These are phyloP conservation scores for Lobophora halterata DNA, from an alignment of 2,888 invertebrate species.

Conservation along the genomic window DNA sequence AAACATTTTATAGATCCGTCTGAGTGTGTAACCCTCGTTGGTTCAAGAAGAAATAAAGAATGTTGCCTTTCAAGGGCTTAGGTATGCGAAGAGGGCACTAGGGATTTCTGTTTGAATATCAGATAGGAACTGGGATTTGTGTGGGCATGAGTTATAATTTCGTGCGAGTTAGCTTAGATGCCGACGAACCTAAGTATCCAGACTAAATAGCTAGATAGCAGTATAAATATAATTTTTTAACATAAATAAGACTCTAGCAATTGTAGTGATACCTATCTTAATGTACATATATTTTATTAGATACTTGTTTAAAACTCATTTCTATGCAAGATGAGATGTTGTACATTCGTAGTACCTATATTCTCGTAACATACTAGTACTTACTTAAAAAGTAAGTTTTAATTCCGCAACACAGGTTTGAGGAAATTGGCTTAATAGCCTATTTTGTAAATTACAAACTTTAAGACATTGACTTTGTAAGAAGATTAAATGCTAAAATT, in stretches of 20 bases:
- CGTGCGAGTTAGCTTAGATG: too few relatives aligned
- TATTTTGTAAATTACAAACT: slow-evolving; percentile 44
- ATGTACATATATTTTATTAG: too few relatives aligned
- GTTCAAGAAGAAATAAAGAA: slow-evolving; percentile 6
- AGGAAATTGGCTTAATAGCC: slow-evolving; percentile 34
- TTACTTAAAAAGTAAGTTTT: too few relatives aligned
- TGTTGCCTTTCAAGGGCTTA: slow-evolving; percentile 4
- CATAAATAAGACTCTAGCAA: slow-evolving; percentile 3
- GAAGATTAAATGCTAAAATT: slow-evolving; percentile 45
- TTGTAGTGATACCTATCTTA: slow-evolving; percentile 10
- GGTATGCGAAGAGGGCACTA: slow-evolving; percentile 8
- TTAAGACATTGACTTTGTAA: slow-evolving; percentile 42
- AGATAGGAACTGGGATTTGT: slow-evolving; percentile 15
- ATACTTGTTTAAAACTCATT: too few relatives aligned
- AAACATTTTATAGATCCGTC: slow-evolving; percentile 2
- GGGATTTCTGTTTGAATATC: slow-evolving; percentile 18
- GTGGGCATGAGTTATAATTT: slow-evolving; percentile 13
- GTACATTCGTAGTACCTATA: too few relatives aligned
- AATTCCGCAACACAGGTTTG: slow-evolving; percentile 24
- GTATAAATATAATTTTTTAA: slow-evolving; percentile 5
- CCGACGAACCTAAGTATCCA: neutral
- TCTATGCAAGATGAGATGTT: too few relatives aligned
- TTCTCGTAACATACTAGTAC: too few relatives aligned
- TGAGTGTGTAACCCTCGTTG: slow-evolving; percentile 4
- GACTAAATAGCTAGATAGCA: neutral